Evolutionary conservation across 2,797 vertebrate genomes (phyloP), one percentile per base, ranked within the genome.

Genomic region (Borostomias antarcticus): DNA sequence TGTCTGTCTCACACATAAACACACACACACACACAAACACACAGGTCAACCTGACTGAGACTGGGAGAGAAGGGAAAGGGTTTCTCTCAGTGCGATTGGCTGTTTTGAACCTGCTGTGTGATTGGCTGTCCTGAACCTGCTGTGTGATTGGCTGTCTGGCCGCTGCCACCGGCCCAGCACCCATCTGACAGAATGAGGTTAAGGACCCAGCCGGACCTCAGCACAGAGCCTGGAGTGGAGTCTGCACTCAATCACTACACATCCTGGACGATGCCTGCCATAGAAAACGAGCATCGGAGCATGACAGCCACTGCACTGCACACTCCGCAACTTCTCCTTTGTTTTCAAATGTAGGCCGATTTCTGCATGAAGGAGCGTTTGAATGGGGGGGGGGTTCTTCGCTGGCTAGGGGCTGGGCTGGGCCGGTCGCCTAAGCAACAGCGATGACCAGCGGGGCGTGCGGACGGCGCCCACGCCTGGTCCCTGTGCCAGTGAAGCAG

Each of bases 161-260:
- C 72, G 26, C 35, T 80, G 72, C 75, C 58, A 5, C 84, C 76
- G 77, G 23, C 57, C 0, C 68, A 21, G 65, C 64, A 9, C 66
- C 69, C 57, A 4, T 70, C 64, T 17, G 80, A 87, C 86, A 88
- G 85, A 88, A 88, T 89, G 82, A 76, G 86, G 82, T 80, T 84
- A 83, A 26, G 45, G 72, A 82, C 73, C 64, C 70, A 15, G 71
- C 63, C 0, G 72, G 75, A 77, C 72, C 32, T 33, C 63, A 11
- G 21, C 47, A 1, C 58, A 30, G 13, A 29, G 26, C 15, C 25
- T 37, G 2, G 50, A 21, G 23, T 52, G 21, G 25, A 23, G 19
- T 11, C 21, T 52, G 21, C 8, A 52, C 50, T 11, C n/a, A n/a
- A n/a, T n/a, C n/a, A n/a, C 40, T 15, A 15, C n/a, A 45, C n/a